phyloP scores from a whole-genome alignment of 2,888 invertebrate species.

The Electrophaes corylata region DNA sequence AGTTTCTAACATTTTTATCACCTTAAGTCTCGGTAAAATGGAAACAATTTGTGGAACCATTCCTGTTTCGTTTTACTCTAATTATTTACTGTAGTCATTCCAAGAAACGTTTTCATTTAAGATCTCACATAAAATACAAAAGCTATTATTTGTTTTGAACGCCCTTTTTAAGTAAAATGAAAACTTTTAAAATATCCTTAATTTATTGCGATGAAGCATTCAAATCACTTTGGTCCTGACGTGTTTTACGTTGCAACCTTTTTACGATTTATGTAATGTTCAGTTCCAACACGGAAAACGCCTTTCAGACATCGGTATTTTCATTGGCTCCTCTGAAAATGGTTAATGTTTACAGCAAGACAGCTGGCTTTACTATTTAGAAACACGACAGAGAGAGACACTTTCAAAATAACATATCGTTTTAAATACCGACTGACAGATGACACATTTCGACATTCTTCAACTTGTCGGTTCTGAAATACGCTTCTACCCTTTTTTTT shows the following conservation, averaged over 20 bases:
- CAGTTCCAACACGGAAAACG: constrained; percentile 40
- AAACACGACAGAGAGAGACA: constrained; percentile 65
- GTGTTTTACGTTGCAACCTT: constrained; percentile 34
- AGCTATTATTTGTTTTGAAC: constrained; percentile 33
- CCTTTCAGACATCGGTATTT: constrained; percentile 59
- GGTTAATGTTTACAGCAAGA: constrained; percentile 65
- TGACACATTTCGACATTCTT: constrained; percentile 84
- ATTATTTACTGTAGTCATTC: constrained; percentile 2
- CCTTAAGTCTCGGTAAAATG: background rate
- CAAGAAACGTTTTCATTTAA: constrained; percentile 6
- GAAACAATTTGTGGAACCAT: background rate
- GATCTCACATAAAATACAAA: constrained; percentile 21
- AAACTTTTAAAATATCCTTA: constrained; percentile 29
- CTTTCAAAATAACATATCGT: constrained; percentile 81
- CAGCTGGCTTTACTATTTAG: constrained; percentile 78
- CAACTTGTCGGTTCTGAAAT: constrained; percentile 82
- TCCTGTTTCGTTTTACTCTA: background rate
- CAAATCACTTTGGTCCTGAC: constrained; percentile 24
- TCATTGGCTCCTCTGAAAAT: constrained; percentile 65
- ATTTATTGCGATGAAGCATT: constrained; percentile 32
- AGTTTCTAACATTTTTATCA: constrained; percentile 1
- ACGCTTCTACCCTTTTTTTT: constrained; percentile 62
- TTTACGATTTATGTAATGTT: constrained; percentile 35
- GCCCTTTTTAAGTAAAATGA: constrained; percentile 21
- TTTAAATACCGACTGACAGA: constrained; percentile 83